Base-by-base conservation (phyloP, 2,888 invertebrate species). In the Cheilosia pagana region DNA sequence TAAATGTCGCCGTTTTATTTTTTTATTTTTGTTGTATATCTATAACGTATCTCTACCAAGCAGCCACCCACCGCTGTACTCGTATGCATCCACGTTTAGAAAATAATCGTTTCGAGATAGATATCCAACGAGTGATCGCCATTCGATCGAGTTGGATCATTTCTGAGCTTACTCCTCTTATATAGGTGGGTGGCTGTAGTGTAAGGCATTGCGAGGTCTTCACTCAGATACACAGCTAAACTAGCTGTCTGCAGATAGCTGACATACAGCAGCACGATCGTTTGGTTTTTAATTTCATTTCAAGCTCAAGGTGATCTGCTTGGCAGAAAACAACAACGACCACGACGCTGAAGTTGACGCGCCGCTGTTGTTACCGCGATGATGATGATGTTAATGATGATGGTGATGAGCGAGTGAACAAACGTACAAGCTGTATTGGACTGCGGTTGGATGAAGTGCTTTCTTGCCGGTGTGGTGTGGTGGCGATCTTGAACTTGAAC, bases 271-370 rank as follows among this genome's bases (percentile, higher is more conserved):
- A 67, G 60, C 79, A 67, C 79, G 75, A 85, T 85, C 85, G 71
- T 67, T 85, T 76, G 79, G 81, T 79, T 79, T 85, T 85, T 81
- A 85, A 85, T 79, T 81, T 85, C 79, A 81, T 85, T 85, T 85
- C 85, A 85, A 85, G 85, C 85, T 85, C 85, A 85, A 85, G 85
- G 85, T 85, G 79, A 85, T 85, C 85, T 59, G 79, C 81, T 81
- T 85, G 81, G 75, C 79, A 78, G 31, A 53, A 57, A 63, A 59
- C 59, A 23, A 48, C 48, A 23, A 67, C 59, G 28, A 45, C 57
- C 55, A 63, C 57, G 59, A 50, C 52, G 67, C 43, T 62, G 35
- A 62, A 77, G 77, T 70, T 77, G 68, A 77, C 68, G 77, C 59
- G 7, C 28, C 39, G 31, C 25, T 43, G 39, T 12, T 39, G 55